Base-by-base conservation (phyloP, 2,888 invertebrate genomes). In the Deroplatys truncata region DNA sequence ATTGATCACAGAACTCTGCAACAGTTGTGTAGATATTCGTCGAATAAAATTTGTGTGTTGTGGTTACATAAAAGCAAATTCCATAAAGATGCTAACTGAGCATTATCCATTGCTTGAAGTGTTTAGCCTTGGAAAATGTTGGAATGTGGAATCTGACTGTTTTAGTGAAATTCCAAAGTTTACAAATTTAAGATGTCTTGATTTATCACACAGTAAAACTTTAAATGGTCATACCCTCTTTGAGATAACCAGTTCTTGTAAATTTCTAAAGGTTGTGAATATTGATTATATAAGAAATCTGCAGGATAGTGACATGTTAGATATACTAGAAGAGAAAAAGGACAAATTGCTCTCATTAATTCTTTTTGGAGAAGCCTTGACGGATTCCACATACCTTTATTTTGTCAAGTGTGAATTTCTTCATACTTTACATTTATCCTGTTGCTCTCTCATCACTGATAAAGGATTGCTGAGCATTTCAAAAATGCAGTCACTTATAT, bases 101-200 rank as follows among this genome's bases (percentile, higher is more conserved):
- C 35, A 85, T 85, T 89, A 84, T 89, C 89, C 89, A 28, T 28
- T 84, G 35, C 89, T 89, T 82, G 85, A 89, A 82, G 43, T 49
- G 29, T 85, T 89, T 25, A 89, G 89, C 28, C 28, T 89, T n/a
- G 89, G 82, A 20, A 89, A 89, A 43, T 89, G 89, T 20, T 89
- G 89, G 89, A 29, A 85, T 25, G 29, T 89, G 31, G 85, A 89
- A 82, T 29, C 84, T 25, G 35, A n/a, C 10, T 89, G 89, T 72
- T 72, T 85, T 35, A 82, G 25, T 20, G 29, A 82, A 28, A 43
- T 89, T 43, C 31, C 28, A 20, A 85, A 89, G 15, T 89, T 89
- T 84, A 16, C 82, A 15, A 72, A 85, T n/a, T 72, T 89, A 28
- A 82, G 31, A 28, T 85, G 35, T 16, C 15, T 89, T 16, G 82